Evolutionary conservation across 2,113 vertebrate species (phyloP).

Genomic region (Myotis brandtii): DNA sequence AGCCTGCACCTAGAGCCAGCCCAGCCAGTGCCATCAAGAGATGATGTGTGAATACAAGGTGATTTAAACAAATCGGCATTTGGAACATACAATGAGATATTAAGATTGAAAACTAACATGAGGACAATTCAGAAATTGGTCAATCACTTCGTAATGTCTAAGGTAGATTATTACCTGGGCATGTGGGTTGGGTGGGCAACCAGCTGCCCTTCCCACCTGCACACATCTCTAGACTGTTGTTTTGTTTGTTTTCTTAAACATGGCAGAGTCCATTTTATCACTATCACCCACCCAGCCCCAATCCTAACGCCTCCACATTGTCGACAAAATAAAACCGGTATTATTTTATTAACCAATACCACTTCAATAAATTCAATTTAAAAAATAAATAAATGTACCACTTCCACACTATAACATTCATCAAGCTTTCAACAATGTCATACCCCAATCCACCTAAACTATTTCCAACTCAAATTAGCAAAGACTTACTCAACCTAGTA

Average conservation of each 20-base stretch:
- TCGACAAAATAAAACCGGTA: neutral
- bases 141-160: too few relatives aligned
- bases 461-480: conserved; percentile 14
- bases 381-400: neutral
- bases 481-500: neutral
- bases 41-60: neutral
- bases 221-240: neutral
- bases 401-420: neutral
- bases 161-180: too few relatives aligned
- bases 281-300: too few relatives aligned
- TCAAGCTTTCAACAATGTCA: conserved; percentile 22
- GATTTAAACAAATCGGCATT: neutral
- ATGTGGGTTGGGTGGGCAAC: too few relatives aligned
- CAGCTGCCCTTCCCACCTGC: neutral
- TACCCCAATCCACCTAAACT: neutral
- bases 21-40: neutral
- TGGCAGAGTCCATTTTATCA: neutral
- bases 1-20: neutral
- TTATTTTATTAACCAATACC: too few relatives aligned
- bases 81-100: neutral
- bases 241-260: neutral
- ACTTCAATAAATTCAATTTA: too few relatives aligned
- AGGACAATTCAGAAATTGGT: too few relatives aligned
- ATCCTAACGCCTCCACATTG: neutral
- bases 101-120: too few relatives aligned